Evolutionary conservation across 2,888 invertebrate species (phyloP), one percentile per base, ranked within the genome.

Genomic region (Cremastinae sp.): DNA sequence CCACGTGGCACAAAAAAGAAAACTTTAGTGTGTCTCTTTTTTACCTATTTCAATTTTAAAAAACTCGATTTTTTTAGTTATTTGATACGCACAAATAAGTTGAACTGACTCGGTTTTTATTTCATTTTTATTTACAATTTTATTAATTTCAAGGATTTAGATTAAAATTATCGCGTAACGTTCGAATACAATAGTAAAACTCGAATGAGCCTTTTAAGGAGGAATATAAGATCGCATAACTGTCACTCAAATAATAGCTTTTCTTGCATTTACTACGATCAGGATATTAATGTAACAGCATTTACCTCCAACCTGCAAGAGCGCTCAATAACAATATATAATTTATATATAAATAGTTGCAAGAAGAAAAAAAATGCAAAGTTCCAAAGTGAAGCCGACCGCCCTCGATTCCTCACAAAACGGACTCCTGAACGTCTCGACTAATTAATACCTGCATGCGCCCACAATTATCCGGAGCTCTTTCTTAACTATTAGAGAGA

Each of bases 141-240:
- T n/a, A n/a, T n/a, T n/a, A n/a, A n/a, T n/a, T n/a, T n/a, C n/a
- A n/a, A n/a, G n/a, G n/a, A n/a, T n/a, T n/a, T n/a, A n/a, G 5
- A 28, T 20, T 10, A 10, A 12, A 58, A 43, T 59, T 37, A 43
- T 37, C 41, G 61, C 59, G 41, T 59, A 65, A 66, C 66, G n/a
- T 39, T 53, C 70, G 35, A 41, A 8, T 66, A 66, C 71, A 71
- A 75, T 75, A 61, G 71, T 53, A 37, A 71, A 56, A 71, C 61
- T 35, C 22, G 66, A 16, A 71, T 75, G 65, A 71, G 41, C 75
- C 71, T 61, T 71, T 75, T 75, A 75, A 66, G 75, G 75, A 28
- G 2, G 66, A 56, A 71, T 66, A 41, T 62, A 66, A n/a, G 66
- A 61, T 75, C 75, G 75, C n/a, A n/a, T 75, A 75, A 75, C 71